A percentile compares a stretch with the other conserved stretches of the same genome.
Evolutionary conservation across 1,140 invertebrate genomes (phyloP).

Genomic region (Anastatus disparis): DNA sequence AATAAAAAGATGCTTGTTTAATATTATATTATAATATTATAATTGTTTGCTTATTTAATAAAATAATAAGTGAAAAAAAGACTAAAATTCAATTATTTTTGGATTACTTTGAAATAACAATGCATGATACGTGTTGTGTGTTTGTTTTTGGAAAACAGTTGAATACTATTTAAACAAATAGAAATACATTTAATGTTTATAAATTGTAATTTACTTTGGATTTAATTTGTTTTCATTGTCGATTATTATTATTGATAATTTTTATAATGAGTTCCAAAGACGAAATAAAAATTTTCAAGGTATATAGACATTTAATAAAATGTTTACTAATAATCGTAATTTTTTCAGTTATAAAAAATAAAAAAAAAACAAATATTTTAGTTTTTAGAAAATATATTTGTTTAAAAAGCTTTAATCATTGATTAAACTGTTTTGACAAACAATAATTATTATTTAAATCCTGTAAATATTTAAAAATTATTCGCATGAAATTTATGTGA

Average conservation of each 20-base stretch:
- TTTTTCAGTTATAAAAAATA: not conserved
- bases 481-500: too few relatives aligned
- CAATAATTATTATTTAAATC: too few relatives aligned
- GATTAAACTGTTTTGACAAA: too few relatives aligned
- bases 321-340: too few relatives aligned
- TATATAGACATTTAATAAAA: too few relatives aligned
- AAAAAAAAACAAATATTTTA: not conserved
- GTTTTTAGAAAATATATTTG: not conserved
- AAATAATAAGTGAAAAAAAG: not conserved
- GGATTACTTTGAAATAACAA: not conserved
- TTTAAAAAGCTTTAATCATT: too few relatives aligned
- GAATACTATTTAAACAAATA: too few relatives aligned
- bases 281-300: conserved; percentile 28
- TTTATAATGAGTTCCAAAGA: conserved; percentile 20
- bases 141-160: too few relatives aligned
- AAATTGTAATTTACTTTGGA: not conserved
- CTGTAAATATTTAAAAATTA: too few relatives aligned
- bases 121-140: not conserved
- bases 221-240: not conserved
- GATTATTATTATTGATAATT: not conserved
- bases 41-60: not conserved
- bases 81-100: not conserved
- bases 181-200: too few relatives aligned
- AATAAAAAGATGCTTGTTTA: too few relatives aligned
- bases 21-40: too few relatives aligned